Evolutionary conservation across 2,113 vertebrate genomes (phyloP).

Genomic region (Aegithalos caudatus): DNA sequence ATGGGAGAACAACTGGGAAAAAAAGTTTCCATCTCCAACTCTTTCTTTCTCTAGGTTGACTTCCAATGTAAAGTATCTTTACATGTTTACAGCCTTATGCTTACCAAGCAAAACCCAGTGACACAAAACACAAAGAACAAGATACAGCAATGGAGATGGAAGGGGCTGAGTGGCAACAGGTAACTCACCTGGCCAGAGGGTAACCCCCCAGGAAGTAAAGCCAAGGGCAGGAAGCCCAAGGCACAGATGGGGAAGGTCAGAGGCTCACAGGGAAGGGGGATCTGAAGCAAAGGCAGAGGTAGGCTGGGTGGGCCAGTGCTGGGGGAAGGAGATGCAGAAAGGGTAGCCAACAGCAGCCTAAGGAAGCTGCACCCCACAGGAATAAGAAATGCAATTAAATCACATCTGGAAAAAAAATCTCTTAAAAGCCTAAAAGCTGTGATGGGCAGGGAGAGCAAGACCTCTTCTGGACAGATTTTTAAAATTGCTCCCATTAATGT

Average conservation of each 20-base stretch:
- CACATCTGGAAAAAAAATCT: neutral
- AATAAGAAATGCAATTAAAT: neutral
- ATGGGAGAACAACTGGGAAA: neutral
- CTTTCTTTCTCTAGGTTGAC: neutral
- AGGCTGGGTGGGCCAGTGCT: fast-evolving
- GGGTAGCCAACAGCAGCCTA: neutral
- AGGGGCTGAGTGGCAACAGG: neutral
- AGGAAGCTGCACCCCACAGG: neutral
- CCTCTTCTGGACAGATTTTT: neutral
- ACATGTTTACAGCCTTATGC: neutral
- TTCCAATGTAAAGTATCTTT: neutral
- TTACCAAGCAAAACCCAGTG: neutral
- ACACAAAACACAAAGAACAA: neutral
- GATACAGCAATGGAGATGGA: neutral
- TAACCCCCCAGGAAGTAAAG: neutral
- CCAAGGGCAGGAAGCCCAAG: fast-evolving
- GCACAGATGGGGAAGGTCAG: neutral
- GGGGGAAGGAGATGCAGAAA: neutral
- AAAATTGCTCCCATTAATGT: neutral
- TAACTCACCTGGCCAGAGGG: neutral
- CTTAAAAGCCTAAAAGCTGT: neutral
- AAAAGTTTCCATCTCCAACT: neutral
- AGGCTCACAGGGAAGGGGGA: fast-evolving
- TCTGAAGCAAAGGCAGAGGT: neutral
- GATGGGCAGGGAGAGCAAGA: neutral